Conservation (phyloP, 2,113 vertebrate species). For the Empidonax traillii region DNA sequence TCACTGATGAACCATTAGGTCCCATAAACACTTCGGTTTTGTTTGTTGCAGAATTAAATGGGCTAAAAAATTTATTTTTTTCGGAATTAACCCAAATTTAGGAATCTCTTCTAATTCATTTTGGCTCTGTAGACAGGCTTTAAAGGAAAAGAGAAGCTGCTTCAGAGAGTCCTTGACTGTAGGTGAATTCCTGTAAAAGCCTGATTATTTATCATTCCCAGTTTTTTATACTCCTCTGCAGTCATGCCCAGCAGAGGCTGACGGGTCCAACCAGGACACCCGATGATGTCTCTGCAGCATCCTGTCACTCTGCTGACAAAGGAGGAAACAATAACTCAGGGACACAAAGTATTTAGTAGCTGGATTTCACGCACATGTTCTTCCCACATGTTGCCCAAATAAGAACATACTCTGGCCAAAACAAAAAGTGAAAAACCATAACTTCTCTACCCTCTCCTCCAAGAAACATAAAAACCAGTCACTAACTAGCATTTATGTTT, state of each 20-base stretch:
- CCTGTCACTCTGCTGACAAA: conserved; percentile 50
- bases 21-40: not conserved
- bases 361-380: not conserved
- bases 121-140: not conserved
- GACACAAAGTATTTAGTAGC: not conserved
- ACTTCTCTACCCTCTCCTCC: not conserved
- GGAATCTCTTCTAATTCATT: not conserved
- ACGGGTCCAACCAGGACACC: not conserved
- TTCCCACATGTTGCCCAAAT: conserved; percentile 23
- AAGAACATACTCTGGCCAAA: not conserved
- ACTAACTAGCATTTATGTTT: conserved; percentile 4
- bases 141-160: not conserved
- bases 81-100: not conserved
- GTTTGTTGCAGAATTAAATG: not conserved
- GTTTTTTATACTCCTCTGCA: not conserved
- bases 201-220: not conserved
- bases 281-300: conserved; percentile 5
- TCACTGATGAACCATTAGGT: not conserved
- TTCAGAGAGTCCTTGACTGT: not conserved
- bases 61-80: not conserved
- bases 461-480: not conserved
- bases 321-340: not conserved
- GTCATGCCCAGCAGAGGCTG: not conserved
- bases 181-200: not conserved
- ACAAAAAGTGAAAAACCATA: not conserved